Percentiles rank a stretch among this genome's conserved stretches.
Conservation (phyloP, 2,797 vertebrate species). For the Nyctalus aviator region DNA sequence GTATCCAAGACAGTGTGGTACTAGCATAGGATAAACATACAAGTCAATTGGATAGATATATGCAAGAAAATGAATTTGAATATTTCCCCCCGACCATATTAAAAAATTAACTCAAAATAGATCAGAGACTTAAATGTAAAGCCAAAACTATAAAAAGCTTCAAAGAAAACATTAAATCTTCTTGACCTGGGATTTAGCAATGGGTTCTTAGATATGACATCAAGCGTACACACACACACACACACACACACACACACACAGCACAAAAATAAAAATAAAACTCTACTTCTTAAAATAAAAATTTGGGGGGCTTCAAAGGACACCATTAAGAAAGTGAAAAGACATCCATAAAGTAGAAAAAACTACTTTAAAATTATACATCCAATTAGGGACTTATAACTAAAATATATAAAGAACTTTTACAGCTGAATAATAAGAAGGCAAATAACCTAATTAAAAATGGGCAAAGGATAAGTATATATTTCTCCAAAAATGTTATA, state of each 20-base stretch:
- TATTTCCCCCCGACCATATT: not conserved
- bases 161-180: slow-evolving; percentile 37
- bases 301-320: not conserved
- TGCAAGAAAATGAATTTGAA: not conserved
- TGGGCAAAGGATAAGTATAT: not conserved
- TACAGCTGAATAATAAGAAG: not conserved
- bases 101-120: slow-evolving; percentile 9
- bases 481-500: not conserved
- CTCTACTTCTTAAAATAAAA: not conserved
- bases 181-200: slow-evolving; percentile 12
- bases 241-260: no score
- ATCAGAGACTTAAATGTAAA: not conserved
- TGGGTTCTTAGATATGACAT: not conserved
- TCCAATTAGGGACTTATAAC: not conserved
- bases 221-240: not conserved
- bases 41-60: not conserved
- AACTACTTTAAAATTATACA: not conserved
- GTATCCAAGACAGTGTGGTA: not conserved
- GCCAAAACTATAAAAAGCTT: not conserved
- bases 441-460: slow-evolving; percentile 22
- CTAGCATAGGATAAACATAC: not conserved
- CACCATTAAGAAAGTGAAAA: not conserved
- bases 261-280: not conserved
- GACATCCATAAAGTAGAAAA: not conserved
- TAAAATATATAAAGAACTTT: not conserved